Conservation (phyloP, 2,113 vertebrate species). For the Misgurnus mizolepis region DNA sequence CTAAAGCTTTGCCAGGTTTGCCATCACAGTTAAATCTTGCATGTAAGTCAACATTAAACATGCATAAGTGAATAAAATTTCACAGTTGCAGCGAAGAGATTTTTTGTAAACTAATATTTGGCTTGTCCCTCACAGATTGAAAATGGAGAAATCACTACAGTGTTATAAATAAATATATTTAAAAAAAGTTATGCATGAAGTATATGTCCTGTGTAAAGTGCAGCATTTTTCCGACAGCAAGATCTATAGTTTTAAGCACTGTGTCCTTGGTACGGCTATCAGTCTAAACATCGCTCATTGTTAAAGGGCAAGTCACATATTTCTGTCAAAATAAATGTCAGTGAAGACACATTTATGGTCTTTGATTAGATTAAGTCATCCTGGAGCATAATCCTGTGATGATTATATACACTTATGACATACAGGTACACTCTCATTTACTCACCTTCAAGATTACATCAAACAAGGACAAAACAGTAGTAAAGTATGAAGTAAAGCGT, state of each 20-base stretch:
- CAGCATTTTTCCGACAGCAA: not conserved
- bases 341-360: conserved; percentile 26
- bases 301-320: conserved; percentile 37
- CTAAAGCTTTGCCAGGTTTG: not conserved
- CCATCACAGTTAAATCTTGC: too few species aligned
- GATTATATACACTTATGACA: conserved; percentile 17
- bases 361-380: conserved; percentile 19
- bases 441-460: not conserved
- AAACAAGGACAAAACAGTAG: conserved; percentile 2
- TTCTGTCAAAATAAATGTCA: conserved; percentile 40
- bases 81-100: too few species aligned
- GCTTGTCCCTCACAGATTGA: too few species aligned
- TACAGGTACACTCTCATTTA: not conserved
- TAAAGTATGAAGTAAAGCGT: not conserved
- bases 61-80: too few species aligned
- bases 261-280: conserved; percentile 8
- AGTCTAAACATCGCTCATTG: conserved; percentile 3
- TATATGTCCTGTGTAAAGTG: not conserved
- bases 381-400: conserved; percentile 17
- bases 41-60: too few species aligned
- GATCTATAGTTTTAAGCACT: not conserved
- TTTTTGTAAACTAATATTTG: too few species aligned
- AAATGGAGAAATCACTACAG: too few species aligned
- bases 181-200: not conserved
- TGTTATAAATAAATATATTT: too few species aligned